These are phyloP conservation scores for Schizopygopsis malacanthus DNA, from an alignment of 2,797 vertebrate genomes.

Conservation along the genomic window DNA sequence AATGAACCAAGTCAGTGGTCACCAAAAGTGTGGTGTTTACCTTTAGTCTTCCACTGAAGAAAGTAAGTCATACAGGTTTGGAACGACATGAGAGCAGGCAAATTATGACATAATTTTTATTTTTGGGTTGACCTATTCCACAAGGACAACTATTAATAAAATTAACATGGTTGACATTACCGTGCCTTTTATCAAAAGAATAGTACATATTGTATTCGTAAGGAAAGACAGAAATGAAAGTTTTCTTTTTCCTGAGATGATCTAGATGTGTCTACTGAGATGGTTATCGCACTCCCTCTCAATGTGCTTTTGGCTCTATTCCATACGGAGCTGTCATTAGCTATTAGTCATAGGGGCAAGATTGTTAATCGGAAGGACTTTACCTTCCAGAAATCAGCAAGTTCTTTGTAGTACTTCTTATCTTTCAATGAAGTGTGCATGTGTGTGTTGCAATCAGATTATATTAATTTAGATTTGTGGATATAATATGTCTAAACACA, in stretches of 20 bases:
- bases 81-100: background rate
- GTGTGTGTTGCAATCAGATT: conserved; percentile 29
- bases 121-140: background rate
- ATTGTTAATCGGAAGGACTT: conserved; percentile 73
- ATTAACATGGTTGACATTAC: background rate
- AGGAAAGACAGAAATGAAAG: background rate
- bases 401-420: conserved; percentile 63
- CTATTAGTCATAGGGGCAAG: conserved; percentile 66
- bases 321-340: conserved; percentile 65
- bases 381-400: conserved; percentile 70
- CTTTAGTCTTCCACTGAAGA: background rate
- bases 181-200: background rate
- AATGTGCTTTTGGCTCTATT: background rate
- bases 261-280: background rate
- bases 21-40: background rate
- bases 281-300: background rate
- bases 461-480: background rate
- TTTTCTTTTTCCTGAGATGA: background rate
- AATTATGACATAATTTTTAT: background rate
- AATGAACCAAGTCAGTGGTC: too few relatives aligned
- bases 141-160: background rate
- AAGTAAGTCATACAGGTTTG: background rate
- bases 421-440: conserved; percentile 50
- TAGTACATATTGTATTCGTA: background rate
- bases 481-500: background rate